Evolutionary conservation across 1,140 invertebrate species (phyloP).

Genomic region (Euura lappo): DNA sequence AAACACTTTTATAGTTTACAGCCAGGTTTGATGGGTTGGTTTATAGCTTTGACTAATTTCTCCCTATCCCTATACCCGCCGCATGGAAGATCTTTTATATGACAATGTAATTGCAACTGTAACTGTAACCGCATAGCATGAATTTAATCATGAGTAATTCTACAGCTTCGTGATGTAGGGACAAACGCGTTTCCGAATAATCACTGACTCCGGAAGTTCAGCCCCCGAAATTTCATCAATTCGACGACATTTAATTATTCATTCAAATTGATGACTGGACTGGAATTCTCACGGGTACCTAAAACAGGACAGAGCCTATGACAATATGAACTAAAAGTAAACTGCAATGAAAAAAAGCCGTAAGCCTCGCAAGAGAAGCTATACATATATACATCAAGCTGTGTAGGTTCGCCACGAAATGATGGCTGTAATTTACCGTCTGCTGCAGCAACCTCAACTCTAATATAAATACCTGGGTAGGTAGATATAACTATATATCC

Average conservation of each 20-base stretch:
- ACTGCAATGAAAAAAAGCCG: too few relatives aligned
- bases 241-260: too few relatives aligned
- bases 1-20: constrained; percentile 5
- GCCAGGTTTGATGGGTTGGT: neutral
- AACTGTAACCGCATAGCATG: too few relatives aligned
- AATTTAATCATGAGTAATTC: neutral
- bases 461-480: neutral
- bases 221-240: too few relatives aligned
- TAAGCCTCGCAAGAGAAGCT: neutral
- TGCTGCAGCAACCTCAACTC: neutral
- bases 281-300: too few relatives aligned
- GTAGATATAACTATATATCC: neutral
- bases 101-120: neutral
- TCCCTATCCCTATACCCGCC: neutral
- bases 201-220: too few relatives aligned
- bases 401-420: neutral
- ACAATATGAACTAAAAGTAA: too few relatives aligned
- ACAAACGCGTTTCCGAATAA: too few relatives aligned
- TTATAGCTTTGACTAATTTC: neutral
- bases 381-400: neutral
- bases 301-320: too few relatives aligned
- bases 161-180: too few relatives aligned
- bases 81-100: neutral
- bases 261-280: too few relatives aligned
- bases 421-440: neutral